Base-by-base conservation (phyloP, 1,140 invertebrate genomes). In the Trichonephila clavipes region DNA sequence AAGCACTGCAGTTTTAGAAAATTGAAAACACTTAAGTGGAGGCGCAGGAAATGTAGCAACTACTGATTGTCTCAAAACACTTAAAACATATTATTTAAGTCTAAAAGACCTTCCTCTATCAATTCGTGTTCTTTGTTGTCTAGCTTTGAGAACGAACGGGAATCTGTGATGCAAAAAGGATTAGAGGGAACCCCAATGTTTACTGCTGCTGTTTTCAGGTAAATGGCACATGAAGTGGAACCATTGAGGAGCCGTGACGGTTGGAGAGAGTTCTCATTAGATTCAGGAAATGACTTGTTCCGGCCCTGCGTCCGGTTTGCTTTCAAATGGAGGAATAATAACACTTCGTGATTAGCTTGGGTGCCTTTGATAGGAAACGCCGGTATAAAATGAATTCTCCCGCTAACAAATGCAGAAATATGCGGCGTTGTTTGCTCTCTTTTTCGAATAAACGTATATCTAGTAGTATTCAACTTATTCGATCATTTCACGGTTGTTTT, bases 251-350 rank as follows among this genome's bases (percentile, higher is more conserved):
- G 8, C 21, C 77, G 77, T 28, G 19, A 59, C 82, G 82, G 82
- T 24, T n/a, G 16, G 44, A 14, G 21, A 14, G 82, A 83, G 12
- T 83, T 59, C 82, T 83, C 82, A 83, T 83, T 83, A 83, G 82
- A 83, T 5, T 58, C 82, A 83, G 82, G 51, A 59, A 83, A 59
- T 58, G 82, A 7, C 82, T 83, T 59, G 44, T 77, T 77, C 72
- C 72, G 72, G 24, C 1, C 16, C 72, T 18, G 12, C 72, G 28
- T 77, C 72, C 72, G 72, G 72, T 77, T 77, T 28, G 24, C 72
- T 77, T 77, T 77, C 72, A 34, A 34, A 77, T 6, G 0, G 4
- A 1, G 28, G 28, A 14, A 77, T 16, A 77, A 77, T 77, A 34
- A 77, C 18, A 12, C 28, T 18, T 3, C 28, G 24, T 18, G 72